Conservation (phyloP, 2,888 invertebrate species). For the Trachelus stipa region DNA sequence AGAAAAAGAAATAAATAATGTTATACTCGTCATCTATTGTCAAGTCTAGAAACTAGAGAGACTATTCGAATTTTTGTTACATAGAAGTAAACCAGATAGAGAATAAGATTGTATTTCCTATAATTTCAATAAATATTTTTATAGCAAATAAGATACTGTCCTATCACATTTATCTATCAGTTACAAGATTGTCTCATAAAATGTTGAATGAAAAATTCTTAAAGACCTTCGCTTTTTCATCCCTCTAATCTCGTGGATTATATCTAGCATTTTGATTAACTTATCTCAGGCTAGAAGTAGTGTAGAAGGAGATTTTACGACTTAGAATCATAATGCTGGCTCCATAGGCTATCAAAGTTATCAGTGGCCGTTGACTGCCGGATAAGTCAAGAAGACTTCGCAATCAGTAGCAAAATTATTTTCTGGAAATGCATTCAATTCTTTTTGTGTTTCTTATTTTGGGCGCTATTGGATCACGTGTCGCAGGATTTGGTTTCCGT, state of each 20-base stretch:
- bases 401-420: not conserved
- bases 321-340: not conserved
- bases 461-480: slow-evolving; percentile 11
- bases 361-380: not conserved
- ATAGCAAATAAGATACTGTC: not conserved
- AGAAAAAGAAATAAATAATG: slow-evolving; percentile 21
- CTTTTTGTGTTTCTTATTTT: slow-evolving; percentile 16
- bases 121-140: slow-evolving; percentile 8
- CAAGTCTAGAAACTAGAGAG: not conserved
- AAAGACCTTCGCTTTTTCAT: not conserved
- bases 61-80: slow-evolving; percentile 3
- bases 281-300: not conserved
- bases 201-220: not conserved
- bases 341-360: not conserved
- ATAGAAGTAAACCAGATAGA: not conserved
- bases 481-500: slow-evolving; percentile 46
- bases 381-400: not conserved
- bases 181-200: not conserved
- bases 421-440: not conserved
- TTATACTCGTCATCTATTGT: slow-evolving; percentile 12
- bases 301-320: not conserved
- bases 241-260: not conserved
- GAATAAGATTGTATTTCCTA: slow-evolving; percentile 1
- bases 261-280: not conserved
- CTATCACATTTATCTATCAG: not conserved